phyloP scores from a whole-genome alignment of 2,888 invertebrate species.

The Caenorhabditis doughertyi region DNA sequence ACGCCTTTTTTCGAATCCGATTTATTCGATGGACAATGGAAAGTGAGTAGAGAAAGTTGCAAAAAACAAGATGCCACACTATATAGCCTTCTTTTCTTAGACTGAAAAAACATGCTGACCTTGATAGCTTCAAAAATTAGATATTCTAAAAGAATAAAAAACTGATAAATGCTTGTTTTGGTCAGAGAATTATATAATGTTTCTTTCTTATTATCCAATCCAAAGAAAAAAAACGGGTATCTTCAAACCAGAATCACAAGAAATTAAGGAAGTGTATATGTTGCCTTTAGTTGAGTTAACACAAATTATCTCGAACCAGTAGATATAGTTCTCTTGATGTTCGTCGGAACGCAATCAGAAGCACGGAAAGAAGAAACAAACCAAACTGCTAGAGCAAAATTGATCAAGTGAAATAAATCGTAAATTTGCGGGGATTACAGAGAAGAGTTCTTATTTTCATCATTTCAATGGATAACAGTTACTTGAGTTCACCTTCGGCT shows the following conservation, averaged over 20 bases:
- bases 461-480: too few species aligned
- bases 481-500: too few species aligned
- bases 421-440: too few species aligned
- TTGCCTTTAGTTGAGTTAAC: conserved; percentile 12
- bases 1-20: conserved; percentile 61
- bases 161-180: conserved; percentile 44
- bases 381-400: too few species aligned
- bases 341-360: too few species aligned
- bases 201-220: conserved; percentile 4
- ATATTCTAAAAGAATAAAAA: conserved; percentile 8
- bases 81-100: conserved; percentile 10
- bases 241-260: conserved; percentile 21
- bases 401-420: too few species aligned
- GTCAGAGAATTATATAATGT: conserved; percentile 18
- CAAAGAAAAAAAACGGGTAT: conserved; percentile 32
- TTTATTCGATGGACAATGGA: conserved; percentile 41
- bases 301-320: not conserved
- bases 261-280: not conserved
- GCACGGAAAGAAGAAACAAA: too few species aligned
- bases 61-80: conserved; percentile 55
- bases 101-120: conserved; percentile 48
- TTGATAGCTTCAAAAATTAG: conserved; percentile 35
- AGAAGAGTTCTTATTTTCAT: too few species aligned
- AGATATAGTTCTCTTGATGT: not conserved
- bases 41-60: conserved; percentile 46